phyloP scores from a whole-genome alignment of 2,888 invertebrate species.

The Meteorus cinctellus region DNA sequence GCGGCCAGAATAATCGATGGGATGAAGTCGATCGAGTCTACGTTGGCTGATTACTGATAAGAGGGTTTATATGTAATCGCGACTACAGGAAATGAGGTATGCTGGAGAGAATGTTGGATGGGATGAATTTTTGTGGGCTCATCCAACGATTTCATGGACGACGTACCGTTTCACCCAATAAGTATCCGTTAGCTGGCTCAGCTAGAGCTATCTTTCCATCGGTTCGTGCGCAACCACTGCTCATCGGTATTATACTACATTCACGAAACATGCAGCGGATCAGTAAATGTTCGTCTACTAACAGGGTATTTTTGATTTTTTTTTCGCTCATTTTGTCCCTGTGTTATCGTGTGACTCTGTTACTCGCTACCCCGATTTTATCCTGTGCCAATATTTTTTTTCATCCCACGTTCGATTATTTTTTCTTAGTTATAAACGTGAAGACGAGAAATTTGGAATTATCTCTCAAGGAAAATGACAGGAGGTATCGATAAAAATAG shows the following conservation, averaged over 20 bases:
- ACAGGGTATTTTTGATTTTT: constrained; percentile 39
- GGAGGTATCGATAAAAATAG: neutral
- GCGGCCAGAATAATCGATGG: constrained; percentile 38
- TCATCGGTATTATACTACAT: constrained; percentile 40
- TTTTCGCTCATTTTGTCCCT: constrained; percentile 6
- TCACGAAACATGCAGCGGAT: constrained; percentile 20
- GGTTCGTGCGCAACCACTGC: constrained; percentile 34
- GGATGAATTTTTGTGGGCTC: constrained; percentile 42
- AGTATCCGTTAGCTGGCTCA: constrained; percentile 48
- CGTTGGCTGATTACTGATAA: constrained; percentile 45
- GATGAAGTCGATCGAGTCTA: constrained; percentile 36
- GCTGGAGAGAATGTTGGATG: constrained; percentile 30
- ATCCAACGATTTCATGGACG: constrained; percentile 36
- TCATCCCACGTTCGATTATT: constrained; percentile 1
- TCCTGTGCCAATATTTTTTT: neutral
- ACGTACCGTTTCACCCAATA: constrained; percentile 49
- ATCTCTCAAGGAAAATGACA: neutral
- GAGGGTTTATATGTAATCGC: constrained; percentile 8
- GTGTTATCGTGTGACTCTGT: constrained; percentile 16
- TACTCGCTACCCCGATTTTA: neutral
- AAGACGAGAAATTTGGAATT: neutral
- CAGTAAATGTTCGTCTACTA: constrained; percentile 32
- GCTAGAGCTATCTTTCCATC: constrained; percentile 27
- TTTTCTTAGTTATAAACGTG: neutral
- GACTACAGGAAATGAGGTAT: neutral